A percentile compares a stretch with the other conserved stretches of the same genome.
Evolutionary conservation across 2,113 vertebrate species (phyloP).

Genomic region (Hippocampus mohnikei): DNA sequence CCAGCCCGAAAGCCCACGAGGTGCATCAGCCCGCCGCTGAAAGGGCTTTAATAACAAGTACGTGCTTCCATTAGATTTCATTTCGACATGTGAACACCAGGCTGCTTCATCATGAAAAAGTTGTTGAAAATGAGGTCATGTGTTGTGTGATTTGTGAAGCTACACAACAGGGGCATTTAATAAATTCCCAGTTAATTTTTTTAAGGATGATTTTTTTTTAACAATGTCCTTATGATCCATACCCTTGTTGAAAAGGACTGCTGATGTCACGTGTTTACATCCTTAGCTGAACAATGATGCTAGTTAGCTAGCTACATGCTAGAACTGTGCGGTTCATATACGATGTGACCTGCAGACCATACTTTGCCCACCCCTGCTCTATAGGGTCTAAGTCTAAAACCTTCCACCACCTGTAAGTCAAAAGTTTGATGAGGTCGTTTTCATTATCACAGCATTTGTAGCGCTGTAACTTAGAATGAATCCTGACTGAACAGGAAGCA

Average conservation of each 20-base stretch:
- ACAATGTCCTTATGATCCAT: background rate
- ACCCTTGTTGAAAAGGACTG: background rate
- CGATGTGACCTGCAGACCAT: background rate
- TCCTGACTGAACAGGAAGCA: no score
- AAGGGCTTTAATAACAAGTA: background rate
- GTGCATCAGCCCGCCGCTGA: background rate
- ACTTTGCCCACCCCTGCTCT: background rate
- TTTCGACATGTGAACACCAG: background rate
- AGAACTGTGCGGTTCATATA: no score
- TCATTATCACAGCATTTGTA: conserved; percentile 55
- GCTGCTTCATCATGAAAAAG: background rate
- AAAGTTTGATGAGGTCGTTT: background rate
- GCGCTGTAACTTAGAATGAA: conserved; percentile 28
- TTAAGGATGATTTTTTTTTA: no score
- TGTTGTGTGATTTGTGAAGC: background rate
- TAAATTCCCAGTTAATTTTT: background rate
- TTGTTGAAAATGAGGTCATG: background rate
- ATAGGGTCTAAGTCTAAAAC: background rate
- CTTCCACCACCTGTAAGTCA: background rate
- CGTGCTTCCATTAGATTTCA: background rate
- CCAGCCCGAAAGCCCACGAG: background rate
- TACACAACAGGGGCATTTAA: background rate
- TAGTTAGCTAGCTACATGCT: background rate
- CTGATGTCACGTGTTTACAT: background rate
- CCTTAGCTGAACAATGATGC: background rate